These are phyloP conservation scores for Ctenopoma kingsleyae DNA, from an alignment of 2,797 vertebrate species.

Conservation along the genomic window DNA sequence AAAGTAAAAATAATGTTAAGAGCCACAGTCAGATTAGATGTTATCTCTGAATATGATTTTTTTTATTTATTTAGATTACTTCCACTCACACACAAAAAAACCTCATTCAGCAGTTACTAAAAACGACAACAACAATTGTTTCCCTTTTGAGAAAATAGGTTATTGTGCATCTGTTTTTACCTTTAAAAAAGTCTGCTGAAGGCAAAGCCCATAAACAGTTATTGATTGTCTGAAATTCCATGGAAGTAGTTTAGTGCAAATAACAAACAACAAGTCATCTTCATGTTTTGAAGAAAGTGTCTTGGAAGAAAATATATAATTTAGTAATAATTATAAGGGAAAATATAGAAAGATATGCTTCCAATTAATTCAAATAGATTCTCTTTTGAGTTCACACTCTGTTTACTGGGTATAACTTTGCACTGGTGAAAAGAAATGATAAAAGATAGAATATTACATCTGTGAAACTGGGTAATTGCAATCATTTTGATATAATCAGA, in stretches of 20 bases:
- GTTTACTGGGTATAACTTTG: not conserved
- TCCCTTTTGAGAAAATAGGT: constrained; percentile 1
- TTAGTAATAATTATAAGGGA: not conserved
- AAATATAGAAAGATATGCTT: too few relatives aligned
- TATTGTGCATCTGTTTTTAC: constrained; percentile 31
- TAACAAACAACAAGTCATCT: not conserved
- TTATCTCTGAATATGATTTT: constrained; percentile 34
- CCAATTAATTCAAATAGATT: not conserved
- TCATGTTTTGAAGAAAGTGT: not conserved
- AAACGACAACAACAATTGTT: constrained; percentile 5
- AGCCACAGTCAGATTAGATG: not conserved
- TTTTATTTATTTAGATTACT: constrained; percentile 29
- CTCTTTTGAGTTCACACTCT: not conserved
- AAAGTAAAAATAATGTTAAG: constrained; percentile 5
- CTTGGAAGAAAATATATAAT: not conserved
- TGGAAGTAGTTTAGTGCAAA: not conserved
- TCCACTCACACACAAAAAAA: constrained; percentile 12
- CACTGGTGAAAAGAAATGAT: not conserved
- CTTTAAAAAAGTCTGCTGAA: constrained; percentile 24
- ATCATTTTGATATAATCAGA: too few relatives aligned
- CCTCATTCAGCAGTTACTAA: not conserved
- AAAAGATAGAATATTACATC: too few relatives aligned
- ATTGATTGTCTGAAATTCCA: not conserved
- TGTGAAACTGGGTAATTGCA: too few relatives aligned
- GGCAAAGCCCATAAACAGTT: constrained; percentile 4